A percentile compares a stretch with the other conserved stretches of the same genome.
Conservation (phyloP, 1,140 invertebrate species). For the Diabrotica undecimpunctata region DNA sequence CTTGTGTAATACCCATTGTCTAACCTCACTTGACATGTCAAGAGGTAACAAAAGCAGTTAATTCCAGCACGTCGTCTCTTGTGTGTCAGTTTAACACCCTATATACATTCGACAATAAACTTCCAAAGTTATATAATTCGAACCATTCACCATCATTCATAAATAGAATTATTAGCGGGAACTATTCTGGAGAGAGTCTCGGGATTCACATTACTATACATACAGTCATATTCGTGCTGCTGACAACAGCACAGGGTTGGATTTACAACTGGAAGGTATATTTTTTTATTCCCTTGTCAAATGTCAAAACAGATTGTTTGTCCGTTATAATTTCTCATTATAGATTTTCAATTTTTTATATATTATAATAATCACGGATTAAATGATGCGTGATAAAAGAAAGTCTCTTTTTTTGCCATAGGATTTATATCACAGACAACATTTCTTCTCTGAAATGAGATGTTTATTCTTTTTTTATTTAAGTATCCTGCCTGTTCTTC, state of each 20-base stretch:
- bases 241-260: background rate
- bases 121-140: constrained; percentile 3
- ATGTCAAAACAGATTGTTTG: too few species aligned
- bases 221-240: background rate
- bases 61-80: background rate
- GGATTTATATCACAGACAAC: too few species aligned
- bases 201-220: background rate
- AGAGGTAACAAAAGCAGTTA: background rate
- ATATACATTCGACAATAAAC: constrained; percentile 3
- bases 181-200: background rate
- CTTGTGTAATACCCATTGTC: background rate
- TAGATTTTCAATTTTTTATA: too few species aligned
- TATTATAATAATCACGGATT: too few species aligned
- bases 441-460: too few species aligned
- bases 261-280: background rate
- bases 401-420: too few species aligned
- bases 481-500: too few species aligned
- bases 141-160: background rate
- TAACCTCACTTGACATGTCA: constrained; percentile 2
- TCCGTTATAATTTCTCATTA: too few species aligned
- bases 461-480: too few species aligned
- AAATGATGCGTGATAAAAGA: too few species aligned
- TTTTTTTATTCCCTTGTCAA: too few species aligned
- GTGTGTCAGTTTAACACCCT: constrained; percentile 1
- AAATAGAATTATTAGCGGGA: constrained; percentile 2